Conservation (phyloP, 2,888 invertebrate species). For the Kuschelorhynchus macadamiae region DNA sequence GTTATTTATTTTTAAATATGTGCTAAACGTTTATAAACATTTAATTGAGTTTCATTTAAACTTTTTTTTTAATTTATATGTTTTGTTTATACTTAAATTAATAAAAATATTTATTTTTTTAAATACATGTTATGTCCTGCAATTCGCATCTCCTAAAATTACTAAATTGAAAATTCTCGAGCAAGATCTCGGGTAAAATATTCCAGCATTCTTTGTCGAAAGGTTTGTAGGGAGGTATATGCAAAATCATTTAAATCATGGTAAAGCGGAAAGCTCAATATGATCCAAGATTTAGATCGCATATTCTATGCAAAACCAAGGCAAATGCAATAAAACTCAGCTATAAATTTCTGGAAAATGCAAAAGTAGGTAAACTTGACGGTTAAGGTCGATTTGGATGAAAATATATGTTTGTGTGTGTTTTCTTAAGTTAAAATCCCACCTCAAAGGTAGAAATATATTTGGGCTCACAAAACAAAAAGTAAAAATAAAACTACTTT, state of each 20-base stretch:
- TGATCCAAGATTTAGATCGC: constrained; percentile 45
- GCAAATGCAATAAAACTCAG: constrained; percentile 44
- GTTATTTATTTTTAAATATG: too few species aligned
- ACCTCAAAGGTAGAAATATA: constrained; percentile 14
- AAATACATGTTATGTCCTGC: too few species aligned
- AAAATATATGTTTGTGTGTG: constrained; percentile 23
- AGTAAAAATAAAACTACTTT: too few species aligned
- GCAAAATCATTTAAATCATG: constrained; percentile 39
- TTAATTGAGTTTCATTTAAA: too few species aligned
- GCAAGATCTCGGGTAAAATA: constrained; percentile 4
- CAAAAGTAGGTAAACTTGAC: constrained; percentile 35
- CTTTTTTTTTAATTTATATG: too few species aligned
- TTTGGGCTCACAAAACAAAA: constrained; percentile 15
- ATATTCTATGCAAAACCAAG: constrained; percentile 37
- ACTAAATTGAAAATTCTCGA: not conserved
- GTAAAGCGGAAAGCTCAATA: constrained; percentile 39
- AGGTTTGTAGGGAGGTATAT: constrained; percentile 18
- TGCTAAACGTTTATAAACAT: too few species aligned
- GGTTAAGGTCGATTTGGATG: constrained; percentile 22
- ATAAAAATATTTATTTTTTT: too few species aligned
- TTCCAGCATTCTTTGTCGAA: not conserved
- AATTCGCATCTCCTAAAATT: too few species aligned
- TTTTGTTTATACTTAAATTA: too few species aligned
- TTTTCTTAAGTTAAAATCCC: constrained; percentile 12
- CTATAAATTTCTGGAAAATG: constrained; percentile 42